Percentiles rank a stretch among this genome's conserved stretches.
These are phyloP conservation scores for Zaprionus kolodkinae DNA, from an alignment of 1,140 invertebrate species.

Conservation along the genomic window DNA sequence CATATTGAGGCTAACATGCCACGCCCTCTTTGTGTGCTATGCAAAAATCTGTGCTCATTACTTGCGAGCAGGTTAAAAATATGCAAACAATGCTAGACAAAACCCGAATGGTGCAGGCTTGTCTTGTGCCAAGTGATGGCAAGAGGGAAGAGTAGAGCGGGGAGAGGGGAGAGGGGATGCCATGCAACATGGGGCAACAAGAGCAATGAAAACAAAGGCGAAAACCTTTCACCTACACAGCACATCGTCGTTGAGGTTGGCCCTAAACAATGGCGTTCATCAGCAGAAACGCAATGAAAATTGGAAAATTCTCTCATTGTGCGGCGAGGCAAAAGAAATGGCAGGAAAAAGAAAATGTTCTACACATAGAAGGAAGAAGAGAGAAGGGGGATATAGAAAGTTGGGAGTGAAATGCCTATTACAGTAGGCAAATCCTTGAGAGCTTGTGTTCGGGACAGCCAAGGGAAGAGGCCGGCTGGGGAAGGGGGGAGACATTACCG, in stretches of 20 bases:
- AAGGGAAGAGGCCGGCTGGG: constrained; percentile 2
- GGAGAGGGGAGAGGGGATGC: not conserved
- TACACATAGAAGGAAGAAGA: constrained; percentile 7
- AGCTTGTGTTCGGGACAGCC: constrained; percentile 7
- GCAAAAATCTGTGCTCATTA: constrained; percentile 57
- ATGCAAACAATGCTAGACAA: constrained; percentile 71
- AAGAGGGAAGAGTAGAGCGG: not conserved
- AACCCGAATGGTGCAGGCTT: constrained; percentile 44
- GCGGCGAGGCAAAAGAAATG: constrained; percentile 47
- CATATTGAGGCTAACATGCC: constrained; percentile 18
- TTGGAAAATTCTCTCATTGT: constrained; percentile 58
- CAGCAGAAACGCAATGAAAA: constrained; percentile 74
- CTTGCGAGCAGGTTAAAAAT: constrained; percentile 58
- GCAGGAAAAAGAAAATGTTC: constrained; percentile 55
- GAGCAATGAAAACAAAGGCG: constrained; percentile 32
- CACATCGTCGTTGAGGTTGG: constrained; percentile 17
- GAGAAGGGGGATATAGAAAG: not conserved
- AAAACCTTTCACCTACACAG: constrained; percentile 52
- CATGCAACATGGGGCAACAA: constrained; percentile 13
- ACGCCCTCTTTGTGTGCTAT: constrained; percentile 40
- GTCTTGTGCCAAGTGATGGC: constrained; percentile 19
- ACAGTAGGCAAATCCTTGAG: not conserved
- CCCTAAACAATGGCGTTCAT: constrained; percentile 72
- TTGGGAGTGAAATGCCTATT: not conserved
- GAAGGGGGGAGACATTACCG: not conserved